phyloP scores from a whole-genome alignment of 2,888 invertebrate genomes.

The Hartigia nigra region DNA sequence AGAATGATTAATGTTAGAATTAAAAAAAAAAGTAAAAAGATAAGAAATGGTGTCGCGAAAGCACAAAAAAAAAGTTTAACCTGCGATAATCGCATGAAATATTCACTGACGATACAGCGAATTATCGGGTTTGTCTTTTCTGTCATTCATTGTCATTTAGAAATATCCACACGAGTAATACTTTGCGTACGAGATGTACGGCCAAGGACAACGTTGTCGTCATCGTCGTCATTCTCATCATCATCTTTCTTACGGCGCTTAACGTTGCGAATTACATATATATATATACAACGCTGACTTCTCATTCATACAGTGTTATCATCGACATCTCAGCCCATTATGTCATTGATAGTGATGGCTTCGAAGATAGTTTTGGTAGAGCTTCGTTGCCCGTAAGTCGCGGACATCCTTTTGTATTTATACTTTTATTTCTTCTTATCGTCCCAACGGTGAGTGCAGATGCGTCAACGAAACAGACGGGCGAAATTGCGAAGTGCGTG shows the following conservation, averaged over 20 bases:
- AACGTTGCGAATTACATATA: not conserved
- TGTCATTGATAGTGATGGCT: not conserved
- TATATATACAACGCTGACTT: not conserved
- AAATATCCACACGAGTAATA: not conserved
- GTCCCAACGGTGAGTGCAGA: not conserved
- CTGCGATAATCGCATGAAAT: not conserved
- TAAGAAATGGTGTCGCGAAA: not conserved
- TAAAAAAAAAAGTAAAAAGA: not conserved
- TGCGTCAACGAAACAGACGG: conserved; percentile 83
- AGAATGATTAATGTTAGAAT: not conserved
- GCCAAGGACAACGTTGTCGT: not conserved
- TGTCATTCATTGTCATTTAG: not conserved
- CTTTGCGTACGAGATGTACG: not conserved
- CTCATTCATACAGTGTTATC: not conserved
- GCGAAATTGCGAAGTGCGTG: conserved; percentile 86
- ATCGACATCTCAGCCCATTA: not conserved
- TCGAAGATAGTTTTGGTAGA: not conserved
- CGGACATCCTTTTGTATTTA: not conserved
- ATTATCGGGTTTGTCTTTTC: not conserved
- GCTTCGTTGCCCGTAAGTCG: not conserved
- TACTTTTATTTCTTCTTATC: not conserved
- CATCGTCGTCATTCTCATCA: not conserved
- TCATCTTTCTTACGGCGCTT: not conserved
- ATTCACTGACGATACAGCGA: not conserved
- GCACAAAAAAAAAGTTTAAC: not conserved